phyloP scores from a whole-genome alignment of 2,797 vertebrate species.

The Enteromius paludinosus region DNA sequence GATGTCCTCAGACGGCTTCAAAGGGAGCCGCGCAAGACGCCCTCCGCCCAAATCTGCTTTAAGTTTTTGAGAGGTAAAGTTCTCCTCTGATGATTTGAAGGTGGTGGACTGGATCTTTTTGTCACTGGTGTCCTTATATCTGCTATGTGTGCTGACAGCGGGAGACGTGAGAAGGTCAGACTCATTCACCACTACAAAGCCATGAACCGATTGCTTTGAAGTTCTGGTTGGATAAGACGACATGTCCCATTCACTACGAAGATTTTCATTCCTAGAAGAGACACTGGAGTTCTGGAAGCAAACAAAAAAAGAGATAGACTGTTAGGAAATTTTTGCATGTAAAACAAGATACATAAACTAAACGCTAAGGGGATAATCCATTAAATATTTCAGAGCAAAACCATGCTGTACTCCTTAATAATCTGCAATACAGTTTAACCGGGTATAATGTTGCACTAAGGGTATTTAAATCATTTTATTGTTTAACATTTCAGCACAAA shows the following conservation, averaged over 20 bases:
- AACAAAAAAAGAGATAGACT: conserved; percentile 26
- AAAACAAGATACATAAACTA: not conserved
- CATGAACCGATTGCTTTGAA: conserved; percentile 28
- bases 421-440: not conserved
- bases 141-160: not conserved
- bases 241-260: conserved; percentile 17
- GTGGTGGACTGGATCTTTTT: conserved; percentile 57
- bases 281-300: conserved; percentile 45
- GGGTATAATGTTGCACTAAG: not conserved
- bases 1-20: conserved; percentile 42
- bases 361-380: not conserved
- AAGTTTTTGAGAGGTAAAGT: conserved; percentile 57
- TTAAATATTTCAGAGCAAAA: conserved; percentile 7
- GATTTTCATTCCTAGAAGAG: conserved; percentile 34
- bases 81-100: conserved; percentile 54
- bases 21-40: not conserved
- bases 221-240: conserved; percentile 40
- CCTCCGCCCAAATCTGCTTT: not conserved
- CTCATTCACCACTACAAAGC: conserved; percentile 58
- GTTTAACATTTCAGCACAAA: conserved; percentile 2
- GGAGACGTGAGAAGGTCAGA: conserved; percentile 26
- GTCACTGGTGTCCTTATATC: accelerated
- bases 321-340: not conserved
- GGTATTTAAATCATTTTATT: not conserved
- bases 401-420: not conserved